Evolutionary conservation across 2,888 invertebrate species (phyloP), one percentile per base, ranked within the genome.

Genomic region (Strigamia maritima): DNA sequence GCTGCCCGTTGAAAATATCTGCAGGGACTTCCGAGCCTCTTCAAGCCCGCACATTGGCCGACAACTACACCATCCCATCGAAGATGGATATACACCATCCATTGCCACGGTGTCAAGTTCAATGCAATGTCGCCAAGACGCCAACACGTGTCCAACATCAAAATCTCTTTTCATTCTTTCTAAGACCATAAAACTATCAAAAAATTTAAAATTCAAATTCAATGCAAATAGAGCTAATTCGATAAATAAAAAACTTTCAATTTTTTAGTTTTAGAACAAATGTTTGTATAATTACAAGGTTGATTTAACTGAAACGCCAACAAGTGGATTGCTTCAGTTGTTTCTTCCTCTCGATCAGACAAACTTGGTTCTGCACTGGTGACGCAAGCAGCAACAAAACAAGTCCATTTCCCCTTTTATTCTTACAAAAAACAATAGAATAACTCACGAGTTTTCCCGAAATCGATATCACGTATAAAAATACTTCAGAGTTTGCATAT

Each of bases 1-100:
- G 70, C 70, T 70, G 70, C 70, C 70, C 70, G 28, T 14, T 70
- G 28, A 70, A 28, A 54, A 70, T 16, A 70, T 16, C 70, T 70
- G 26, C 70, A 26, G 70, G 70, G 70, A 70, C 70, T 70, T 28
- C 26, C 70, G 70, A 70, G 26, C 28, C 70, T n/a, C 70, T 14
- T 26, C 70, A 26, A 70, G 28, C 2, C 28, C 22, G 10, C 8
- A 2, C 7, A 26, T 26, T 70, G 70, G 24, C 28, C 70, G 24
- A 70, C 44, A 14, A 14, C 60, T 60, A 60, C 12, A 12, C 60
- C 24, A 22, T 60, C 16, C 2, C 44, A 16, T 44, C 44, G 44
- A 54, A 19, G 54, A 54, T 19, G 19, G 44, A 19, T 2, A 70
- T 70, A 28, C 70, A 70, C 8, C 28, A 70, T 54, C 19, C n/a